phyloP scores from a whole-genome alignment of 2,888 invertebrate genomes.

The Andrena flavipes region DNA sequence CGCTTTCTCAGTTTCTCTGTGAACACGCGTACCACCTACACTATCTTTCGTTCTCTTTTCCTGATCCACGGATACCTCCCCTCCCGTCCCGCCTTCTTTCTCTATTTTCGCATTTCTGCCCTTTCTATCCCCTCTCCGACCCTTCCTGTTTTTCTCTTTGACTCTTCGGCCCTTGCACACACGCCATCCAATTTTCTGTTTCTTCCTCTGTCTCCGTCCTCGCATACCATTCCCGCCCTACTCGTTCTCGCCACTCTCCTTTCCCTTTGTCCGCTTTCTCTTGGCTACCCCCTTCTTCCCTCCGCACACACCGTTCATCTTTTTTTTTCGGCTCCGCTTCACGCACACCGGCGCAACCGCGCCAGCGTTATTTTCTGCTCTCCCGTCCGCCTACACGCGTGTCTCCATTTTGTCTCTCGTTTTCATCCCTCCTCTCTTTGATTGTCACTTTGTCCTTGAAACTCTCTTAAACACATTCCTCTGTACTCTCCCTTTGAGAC shows the following conservation, averaged over 20 bases:
- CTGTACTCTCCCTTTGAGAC: too few relatives aligned
- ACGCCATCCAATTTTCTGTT: slow-evolving; percentile 39
- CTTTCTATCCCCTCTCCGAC: slow-evolving; percentile 29
- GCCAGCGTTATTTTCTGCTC: not conserved
- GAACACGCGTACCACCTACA: slow-evolving; percentile 45
- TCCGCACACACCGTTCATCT: not conserved
- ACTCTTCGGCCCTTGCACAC: slow-evolving; percentile 34
- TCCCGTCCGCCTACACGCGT: not conserved
- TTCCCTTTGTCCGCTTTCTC: not conserved
- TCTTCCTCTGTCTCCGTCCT: not conserved
- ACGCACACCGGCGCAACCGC: not conserved
- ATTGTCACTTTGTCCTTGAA: not conserved
- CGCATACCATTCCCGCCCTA: not conserved
- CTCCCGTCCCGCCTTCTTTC: slow-evolving; percentile 16
- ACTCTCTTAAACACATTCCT: not conserved
- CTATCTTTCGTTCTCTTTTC: slow-evolving; percentile 47
- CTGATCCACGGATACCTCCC: slow-evolving; percentile 10
- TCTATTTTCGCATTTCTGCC: slow-evolving; percentile 35
- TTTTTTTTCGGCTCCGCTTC: not conserved
- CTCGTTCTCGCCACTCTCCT: not conserved
- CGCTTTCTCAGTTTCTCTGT: slow-evolving; percentile 54
- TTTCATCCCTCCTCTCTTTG: not conserved
- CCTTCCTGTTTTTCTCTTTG: slow-evolving; percentile 25
- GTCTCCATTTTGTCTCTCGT: not conserved
- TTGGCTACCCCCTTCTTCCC: not conserved